A percentile compares a stretch with the other conserved stretches of the same genome.
These are phyloP conservation scores for Coracias cyanogaster DNA, from an alignment of 2,797 vertebrate species.

Conservation along the genomic window DNA sequence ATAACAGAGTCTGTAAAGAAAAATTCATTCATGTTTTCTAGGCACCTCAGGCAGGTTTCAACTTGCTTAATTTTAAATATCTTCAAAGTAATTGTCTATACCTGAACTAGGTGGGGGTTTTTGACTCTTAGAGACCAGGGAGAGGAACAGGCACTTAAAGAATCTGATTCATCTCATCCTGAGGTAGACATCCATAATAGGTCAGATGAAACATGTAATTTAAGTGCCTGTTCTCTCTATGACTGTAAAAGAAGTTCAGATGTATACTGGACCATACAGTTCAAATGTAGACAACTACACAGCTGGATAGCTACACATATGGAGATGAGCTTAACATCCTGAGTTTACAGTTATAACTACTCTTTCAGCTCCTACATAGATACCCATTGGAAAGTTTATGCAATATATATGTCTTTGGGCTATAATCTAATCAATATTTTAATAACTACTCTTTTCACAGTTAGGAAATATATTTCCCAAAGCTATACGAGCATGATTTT, in stretches of 20 bases:
- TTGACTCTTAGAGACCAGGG: neutral
- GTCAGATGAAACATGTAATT: neutral
- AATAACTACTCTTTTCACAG: slow-evolving; percentile 3
- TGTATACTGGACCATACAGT: neutral
- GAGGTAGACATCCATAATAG: neutral
- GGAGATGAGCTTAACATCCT: neutral
- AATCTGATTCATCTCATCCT: neutral
- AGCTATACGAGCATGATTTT: neutral
- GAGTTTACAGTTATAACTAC: neutral
- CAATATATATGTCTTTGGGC: neutral
- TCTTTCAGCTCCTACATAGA: neutral
- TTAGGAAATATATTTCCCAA: slow-evolving; percentile 39
- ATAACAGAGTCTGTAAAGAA: neutral
- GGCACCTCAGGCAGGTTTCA: neutral
- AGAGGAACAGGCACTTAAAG: neutral
- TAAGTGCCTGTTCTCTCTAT: neutral
- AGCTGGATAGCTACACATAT: neutral
- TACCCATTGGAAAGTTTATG: neutral
- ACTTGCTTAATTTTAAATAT: neutral
- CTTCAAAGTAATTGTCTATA: slow-evolving; percentile 9
- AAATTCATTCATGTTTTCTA: neutral
- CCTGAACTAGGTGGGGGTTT: neutral
- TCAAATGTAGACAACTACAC: neutral
- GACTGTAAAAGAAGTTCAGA: neutral
- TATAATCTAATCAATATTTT: slow-evolving; percentile 49